Base-by-base conservation (phyloP, 2,113 vertebrate species). In the Colinus virginianus region DNA sequence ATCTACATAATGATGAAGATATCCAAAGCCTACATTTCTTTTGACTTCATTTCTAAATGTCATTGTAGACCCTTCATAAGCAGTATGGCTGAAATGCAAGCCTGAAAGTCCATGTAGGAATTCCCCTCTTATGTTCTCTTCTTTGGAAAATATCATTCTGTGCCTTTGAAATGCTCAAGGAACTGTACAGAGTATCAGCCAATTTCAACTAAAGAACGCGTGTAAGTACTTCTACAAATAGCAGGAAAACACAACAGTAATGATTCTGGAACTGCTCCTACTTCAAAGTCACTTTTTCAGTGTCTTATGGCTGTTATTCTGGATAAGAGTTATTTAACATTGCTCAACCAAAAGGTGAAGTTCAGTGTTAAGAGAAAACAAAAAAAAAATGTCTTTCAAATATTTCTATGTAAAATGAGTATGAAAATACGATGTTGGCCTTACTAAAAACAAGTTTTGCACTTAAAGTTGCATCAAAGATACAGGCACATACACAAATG, bases 401-500 rank as follows among this genome's bases (percentile, higher is more conserved):
- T 89, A 67, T 56, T 87, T 87, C 23, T 32, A 59, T 5, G 2
- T 78, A 28, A 75, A 74, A 87, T 62, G 1, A 4, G 46, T 30
- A 59, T 4, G 56, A 77, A 85, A 71, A 26, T 6, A 79, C 8
- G 59, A 6, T 6, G 10, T 3, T 46, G 22, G 66, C 34, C 17
- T 84, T 71, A 71, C 11, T 56, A 82, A 82, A 90, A 86, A 7
- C 7, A 66, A 55, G 23, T 42, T 74, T 69, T 51, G 18, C 14
- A 71, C 46, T 80, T 81, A 59, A 75, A 87, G 25, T 67, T 16
- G 6, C 30, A 81, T 28, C 5, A 30, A 74, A 74, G 30, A 30
- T 7, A 43, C 18, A 67, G 26, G 13, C 46, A 66, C 0, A 0
- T 9, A 10, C 7, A 12, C 1, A 19, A 22, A 45, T 23, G 7